These are phyloP conservation scores for Tachycineta bicolor DNA, from an alignment of 2,113 vertebrate species.

Conservation along the genomic window DNA sequence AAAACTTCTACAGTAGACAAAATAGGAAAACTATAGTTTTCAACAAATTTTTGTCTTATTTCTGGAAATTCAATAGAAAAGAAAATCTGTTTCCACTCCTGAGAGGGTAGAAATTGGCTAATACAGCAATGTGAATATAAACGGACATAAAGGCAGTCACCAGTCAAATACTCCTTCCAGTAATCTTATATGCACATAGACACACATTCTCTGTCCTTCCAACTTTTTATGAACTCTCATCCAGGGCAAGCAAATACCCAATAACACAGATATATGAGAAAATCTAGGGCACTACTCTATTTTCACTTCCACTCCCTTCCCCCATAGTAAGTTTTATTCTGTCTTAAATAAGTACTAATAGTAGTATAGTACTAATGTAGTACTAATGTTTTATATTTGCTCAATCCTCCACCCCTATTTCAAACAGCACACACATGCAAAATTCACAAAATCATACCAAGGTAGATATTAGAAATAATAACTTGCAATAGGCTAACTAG, in stretches of 20 bases:
- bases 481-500: constrained; percentile 37
- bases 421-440: not conserved
- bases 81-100: not conserved
- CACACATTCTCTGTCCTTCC: not conserved
- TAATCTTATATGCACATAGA: not conserved
- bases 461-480: constrained; percentile 25
- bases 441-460: not conserved
- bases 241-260: not conserved
- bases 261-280: not conserved
- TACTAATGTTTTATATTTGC: not conserved
- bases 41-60: not conserved
- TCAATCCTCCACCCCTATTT: not conserved
- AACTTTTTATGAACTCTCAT: not conserved
- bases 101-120: not conserved
- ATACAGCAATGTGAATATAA: not conserved
- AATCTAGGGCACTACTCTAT: not conserved
- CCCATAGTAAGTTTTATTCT: not conserved
- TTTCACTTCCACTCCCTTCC: not conserved
- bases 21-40: not conserved
- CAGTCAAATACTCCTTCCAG: not conserved
- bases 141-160: not conserved
- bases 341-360: not conserved
- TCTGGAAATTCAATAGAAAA: not conserved
- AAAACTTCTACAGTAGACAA: not conserved
- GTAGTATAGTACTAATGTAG: not conserved